Conservation (phyloP, 2,113 vertebrate species). For the Sinocyclocheilus anophthalmus region DNA sequence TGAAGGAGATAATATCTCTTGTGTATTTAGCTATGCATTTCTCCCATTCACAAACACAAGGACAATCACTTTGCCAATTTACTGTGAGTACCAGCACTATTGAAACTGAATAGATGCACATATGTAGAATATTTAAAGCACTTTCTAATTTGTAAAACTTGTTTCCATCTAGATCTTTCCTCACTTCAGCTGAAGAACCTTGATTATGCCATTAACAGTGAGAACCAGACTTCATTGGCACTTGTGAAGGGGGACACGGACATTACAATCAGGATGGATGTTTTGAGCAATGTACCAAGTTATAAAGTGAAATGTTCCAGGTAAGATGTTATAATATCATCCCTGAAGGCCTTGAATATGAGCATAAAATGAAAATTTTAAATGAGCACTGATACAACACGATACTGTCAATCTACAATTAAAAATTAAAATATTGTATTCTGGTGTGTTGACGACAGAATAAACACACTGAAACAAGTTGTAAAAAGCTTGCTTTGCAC, state of each 20-base stretch:
- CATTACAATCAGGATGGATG: conserved; percentile 55
- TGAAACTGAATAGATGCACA: background rate
- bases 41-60: conserved; percentile 52
- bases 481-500: background rate
- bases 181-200: conserved; percentile 48
- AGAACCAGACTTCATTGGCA: conserved; percentile 48
- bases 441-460: background rate
- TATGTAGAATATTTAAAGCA: background rate
- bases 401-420: background rate
- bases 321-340: conserved; percentile 58
- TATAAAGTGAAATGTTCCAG: conserved; percentile 69
- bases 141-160: conserved; percentile 3
- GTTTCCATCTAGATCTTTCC: conserved; percentile 64
- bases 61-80: conserved; percentile 61
- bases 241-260: conserved; percentile 63
- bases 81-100: conserved; percentile 65
- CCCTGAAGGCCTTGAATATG: background rate
- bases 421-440: background rate
- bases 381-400: background rate
- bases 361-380: background rate
- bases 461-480: background rate
- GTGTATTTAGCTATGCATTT: conserved; percentile 67
- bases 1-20: conserved; percentile 65
- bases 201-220: background rate
- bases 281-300: conserved; percentile 66